These are phyloP conservation scores for Heliothis subflexa DNA, from an alignment of 1,140 invertebrate species.

Conservation along the genomic window DNA sequence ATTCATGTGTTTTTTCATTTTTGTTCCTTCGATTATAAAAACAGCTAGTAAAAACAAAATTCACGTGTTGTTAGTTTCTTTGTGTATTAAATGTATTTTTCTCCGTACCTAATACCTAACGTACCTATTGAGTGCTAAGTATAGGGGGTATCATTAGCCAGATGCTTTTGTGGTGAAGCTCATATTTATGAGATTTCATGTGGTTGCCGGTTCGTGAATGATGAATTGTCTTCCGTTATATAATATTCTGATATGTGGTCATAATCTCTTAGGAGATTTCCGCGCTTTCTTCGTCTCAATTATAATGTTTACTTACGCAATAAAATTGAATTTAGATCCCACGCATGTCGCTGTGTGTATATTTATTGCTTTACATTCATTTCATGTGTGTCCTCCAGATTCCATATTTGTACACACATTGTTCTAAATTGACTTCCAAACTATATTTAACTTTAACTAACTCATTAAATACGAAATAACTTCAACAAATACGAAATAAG, in stretches of 20 bases:
- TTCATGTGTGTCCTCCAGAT: no score
- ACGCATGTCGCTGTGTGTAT: neutral
- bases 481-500: no score
- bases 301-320: neutral
- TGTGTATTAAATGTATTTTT: neutral
- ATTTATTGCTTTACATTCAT: neutral
- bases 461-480: no score
- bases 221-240: slow-evolving; percentile 13
- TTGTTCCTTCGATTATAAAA: no score
- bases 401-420: no score
- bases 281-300: neutral
- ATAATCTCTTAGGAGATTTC: neutral
- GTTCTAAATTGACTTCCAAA: no score
- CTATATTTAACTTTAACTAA: no score
- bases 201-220: slow-evolving; percentile 14
- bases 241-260: neutral
- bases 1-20: neutral
- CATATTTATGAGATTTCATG: slow-evolving; percentile 24
- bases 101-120: neutral
- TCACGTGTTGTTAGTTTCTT: neutral
- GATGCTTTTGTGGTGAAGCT: slow-evolving; percentile 22
- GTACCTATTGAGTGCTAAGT: neutral
- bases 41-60: neutral
- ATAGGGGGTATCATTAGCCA: slow-evolving; percentile 10
- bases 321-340: neutral